A percentile compares a stretch with the other conserved stretches of the same genome.
Evolutionary conservation across 53 echinoderm and acorn worm genomes (phyloP).

Genomic region (Holothuria scabra): DNA sequence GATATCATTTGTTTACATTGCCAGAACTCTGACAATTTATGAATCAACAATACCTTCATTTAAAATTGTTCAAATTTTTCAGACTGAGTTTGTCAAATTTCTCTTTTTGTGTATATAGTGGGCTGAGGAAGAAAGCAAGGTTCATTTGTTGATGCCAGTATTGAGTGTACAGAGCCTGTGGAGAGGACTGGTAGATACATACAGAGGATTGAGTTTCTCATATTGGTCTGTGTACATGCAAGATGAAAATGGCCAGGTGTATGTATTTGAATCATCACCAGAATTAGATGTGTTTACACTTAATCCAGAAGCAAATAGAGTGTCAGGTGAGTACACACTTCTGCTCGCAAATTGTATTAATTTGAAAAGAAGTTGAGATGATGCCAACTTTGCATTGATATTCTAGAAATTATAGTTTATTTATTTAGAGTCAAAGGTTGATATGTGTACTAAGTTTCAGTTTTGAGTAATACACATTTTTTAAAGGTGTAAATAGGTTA

Average conservation of each 20-base stretch:
- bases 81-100: background rate
- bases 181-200: slow-evolving; percentile 68
- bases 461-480: no score
- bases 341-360: background rate
- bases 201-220: slow-evolving; percentile 67
- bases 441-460: no score
- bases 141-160: slow-evolving; percentile 81
- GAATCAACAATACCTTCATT: no score
- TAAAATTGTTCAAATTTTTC: no score
- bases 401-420: no score
- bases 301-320: slow-evolving; percentile 71
- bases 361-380: no score
- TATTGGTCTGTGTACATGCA: slow-evolving; percentile 86
- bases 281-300: slow-evolving; percentile 91
- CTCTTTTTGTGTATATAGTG: slow-evolving; percentile 48
- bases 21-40: no score
- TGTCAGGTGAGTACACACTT: slow-evolving; percentile 37
- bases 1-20: no score
- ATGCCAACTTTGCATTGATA: no score
- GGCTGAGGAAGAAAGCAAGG: slow-evolving; percentile 67
- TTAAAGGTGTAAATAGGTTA: no score
- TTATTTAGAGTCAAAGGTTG: no score
- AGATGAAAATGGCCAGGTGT: slow-evolving; percentile 82
- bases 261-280: slow-evolving; percentile 91
- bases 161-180: slow-evolving; percentile 82